Evolutionary conservation across 2,113 vertebrate genomes (phyloP).

Genomic region (Elephas maximus): DNA sequence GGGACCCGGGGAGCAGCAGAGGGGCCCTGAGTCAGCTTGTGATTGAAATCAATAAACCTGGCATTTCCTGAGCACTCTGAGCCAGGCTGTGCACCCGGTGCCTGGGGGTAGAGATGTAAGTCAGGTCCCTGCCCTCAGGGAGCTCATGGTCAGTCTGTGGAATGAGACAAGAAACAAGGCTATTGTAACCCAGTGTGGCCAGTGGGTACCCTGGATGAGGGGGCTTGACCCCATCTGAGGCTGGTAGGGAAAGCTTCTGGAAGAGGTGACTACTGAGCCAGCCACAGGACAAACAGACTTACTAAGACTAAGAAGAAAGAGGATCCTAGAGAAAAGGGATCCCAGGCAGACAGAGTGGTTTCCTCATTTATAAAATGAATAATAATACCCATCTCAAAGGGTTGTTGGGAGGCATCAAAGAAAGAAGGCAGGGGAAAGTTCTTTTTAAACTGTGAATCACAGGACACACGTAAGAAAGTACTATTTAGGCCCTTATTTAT

Average conservation of each 20-base stretch:
- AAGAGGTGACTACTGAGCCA: not conserved
- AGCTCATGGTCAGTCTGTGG: not conserved
- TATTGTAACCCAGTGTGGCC: rapidly evolving
- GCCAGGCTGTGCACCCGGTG: not conserved
- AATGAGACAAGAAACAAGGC: not conserved
- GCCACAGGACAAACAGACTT: not conserved
- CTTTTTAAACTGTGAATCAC: not conserved
- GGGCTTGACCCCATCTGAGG: not conserved
- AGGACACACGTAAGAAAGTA: not conserved
- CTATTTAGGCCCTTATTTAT: not conserved
- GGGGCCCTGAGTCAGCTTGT: not conserved
- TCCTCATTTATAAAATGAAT: not conserved
- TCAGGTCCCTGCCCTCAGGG: not conserved
- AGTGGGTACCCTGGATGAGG: not conserved
- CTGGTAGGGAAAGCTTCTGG: not conserved
- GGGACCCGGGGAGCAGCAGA: not conserved
- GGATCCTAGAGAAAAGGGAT: not conserved
- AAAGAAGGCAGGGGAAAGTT: not conserved
- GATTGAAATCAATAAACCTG: not conserved
- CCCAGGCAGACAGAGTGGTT: rapidly evolving
- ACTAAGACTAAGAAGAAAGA: not conserved
- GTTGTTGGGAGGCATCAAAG: not conserved
- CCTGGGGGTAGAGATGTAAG: not conserved
- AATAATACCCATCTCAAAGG: not conserved
- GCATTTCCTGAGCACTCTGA: not conserved